Evolutionary conservation across 1,140 invertebrate species (phyloP).

Genomic region (Whitmania pigra): DNA sequence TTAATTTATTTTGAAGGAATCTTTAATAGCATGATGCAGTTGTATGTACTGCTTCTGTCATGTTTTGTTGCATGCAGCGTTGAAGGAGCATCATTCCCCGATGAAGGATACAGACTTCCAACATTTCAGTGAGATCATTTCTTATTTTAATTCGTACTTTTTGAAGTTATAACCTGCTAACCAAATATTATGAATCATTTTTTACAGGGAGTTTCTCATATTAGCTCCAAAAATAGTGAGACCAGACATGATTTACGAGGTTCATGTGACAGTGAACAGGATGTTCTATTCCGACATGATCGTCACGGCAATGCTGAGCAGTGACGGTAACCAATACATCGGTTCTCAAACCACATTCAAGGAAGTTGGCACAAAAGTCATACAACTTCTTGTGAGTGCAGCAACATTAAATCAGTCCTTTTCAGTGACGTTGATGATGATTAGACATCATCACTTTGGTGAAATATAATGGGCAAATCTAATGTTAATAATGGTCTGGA

Average conservation of each 20-base stretch:
- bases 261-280: slow-evolving; percentile 7
- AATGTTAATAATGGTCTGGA: too few relatives aligned
- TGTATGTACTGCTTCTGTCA: too few relatives aligned
- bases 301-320: slow-evolving; percentile 17
- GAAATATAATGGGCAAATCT: too few relatives aligned
- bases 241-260: slow-evolving; percentile 11
- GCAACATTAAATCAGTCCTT: too few relatives aligned
- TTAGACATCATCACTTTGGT: too few relatives aligned
- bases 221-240: slow-evolving; percentile 12
- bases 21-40: too few relatives aligned
- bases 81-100: background rate
- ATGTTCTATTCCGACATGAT: slow-evolving; percentile 2
- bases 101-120: slow-evolving; percentile 10
- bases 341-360: background rate
- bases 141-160: too few relatives aligned
- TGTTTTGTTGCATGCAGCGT: too few relatives aligned
- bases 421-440: too few relatives aligned
- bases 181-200: background rate
- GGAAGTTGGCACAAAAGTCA: slow-evolving; percentile 13
- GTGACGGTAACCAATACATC: slow-evolving; percentile 8
- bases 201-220: slow-evolving; percentile 11
- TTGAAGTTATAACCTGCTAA: background rate
- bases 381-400: background rate
- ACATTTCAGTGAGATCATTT: background rate
- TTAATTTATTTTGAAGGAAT: too few relatives aligned